Evolutionary conservation across 2,113 vertebrate genomes (phyloP).

Genomic region (Pseudorasbora parva): DNA sequence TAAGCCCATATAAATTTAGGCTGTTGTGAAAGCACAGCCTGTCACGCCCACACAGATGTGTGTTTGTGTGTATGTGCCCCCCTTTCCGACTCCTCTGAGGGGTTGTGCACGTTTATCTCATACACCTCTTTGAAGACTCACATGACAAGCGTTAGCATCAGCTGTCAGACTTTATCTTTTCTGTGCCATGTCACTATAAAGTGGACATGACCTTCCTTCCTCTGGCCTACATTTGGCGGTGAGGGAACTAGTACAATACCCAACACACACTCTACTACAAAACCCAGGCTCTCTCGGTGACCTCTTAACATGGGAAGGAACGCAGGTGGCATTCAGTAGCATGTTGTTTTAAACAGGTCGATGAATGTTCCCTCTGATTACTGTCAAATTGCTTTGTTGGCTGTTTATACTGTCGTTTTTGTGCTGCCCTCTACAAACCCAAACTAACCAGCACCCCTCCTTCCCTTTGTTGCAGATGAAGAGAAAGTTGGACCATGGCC

Average conservation of each 20-base stretch:
- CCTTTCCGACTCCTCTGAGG: conserved; percentile 1
- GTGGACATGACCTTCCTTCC: conserved; percentile 20
- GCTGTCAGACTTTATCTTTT: conserved; percentile 25
- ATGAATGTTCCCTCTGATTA: conserved; percentile 34
- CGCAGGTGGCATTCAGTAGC: not conserved
- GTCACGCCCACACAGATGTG: conserved; percentile 44
- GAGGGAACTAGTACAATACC: conserved; percentile 7
- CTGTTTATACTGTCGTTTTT: not conserved
- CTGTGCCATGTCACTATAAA: conserved; percentile 25
- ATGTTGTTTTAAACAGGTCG: not conserved
- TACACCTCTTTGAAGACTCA: not conserved
- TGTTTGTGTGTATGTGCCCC: conserved; percentile 18
- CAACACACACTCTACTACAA: not conserved
- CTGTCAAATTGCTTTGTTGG: not conserved
- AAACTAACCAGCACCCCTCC: conserved; percentile 38
- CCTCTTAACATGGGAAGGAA: not conserved
- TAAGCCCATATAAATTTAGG: conserved; percentile 57
- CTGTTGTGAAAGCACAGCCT: conserved; percentile 32
- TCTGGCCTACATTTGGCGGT: conserved; percentile 11
- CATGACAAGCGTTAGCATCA: conserved; percentile 6
- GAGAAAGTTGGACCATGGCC: conserved; percentile 99
- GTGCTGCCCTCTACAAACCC: not conserved
- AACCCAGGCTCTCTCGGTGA: not conserved
- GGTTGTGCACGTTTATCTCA: conserved; percentile 20
- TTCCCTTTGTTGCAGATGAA: conserved; percentile 90